These are phyloP conservation scores for Marisa cornuarietis DNA, from an alignment of 1,140 invertebrate species.

Conservation along the genomic window DNA sequence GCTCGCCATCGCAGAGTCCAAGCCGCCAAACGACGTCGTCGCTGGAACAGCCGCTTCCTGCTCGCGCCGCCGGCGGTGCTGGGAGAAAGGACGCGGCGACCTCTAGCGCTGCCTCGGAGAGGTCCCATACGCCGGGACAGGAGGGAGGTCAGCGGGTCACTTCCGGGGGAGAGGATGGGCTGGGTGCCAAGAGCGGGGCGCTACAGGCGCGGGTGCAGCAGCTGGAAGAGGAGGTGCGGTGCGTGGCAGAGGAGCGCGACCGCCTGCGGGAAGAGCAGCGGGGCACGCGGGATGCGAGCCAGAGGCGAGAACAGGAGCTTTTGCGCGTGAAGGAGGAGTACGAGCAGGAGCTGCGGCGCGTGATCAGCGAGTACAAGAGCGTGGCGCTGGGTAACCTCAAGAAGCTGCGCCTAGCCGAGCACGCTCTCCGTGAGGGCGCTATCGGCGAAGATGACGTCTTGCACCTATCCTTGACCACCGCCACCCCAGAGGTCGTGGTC, in stretches of 20 bases:
- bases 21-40: too few relatives aligned
- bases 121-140: too few relatives aligned
- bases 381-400: constrained; percentile 33
- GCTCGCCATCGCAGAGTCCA: too few relatives aligned
- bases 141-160: too few relatives aligned
- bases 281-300: constrained; percentile 12
- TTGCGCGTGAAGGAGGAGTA: constrained; percentile 23
- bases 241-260: constrained; percentile 13
- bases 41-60: too few relatives aligned
- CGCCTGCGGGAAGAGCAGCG: neutral
- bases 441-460: constrained; percentile 31
- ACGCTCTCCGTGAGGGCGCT: constrained; percentile 22
- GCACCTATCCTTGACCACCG: constrained; percentile 5
- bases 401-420: constrained; percentile 32
- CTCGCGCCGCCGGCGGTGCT: too few relatives aligned
- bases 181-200: too few relatives aligned
- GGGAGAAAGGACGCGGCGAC: too few relatives aligned
- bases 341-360: constrained; percentile 24
- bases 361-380: constrained; percentile 35
- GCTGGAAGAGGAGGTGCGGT: constrained; percentile 10
- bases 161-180: too few relatives aligned
- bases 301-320: constrained; percentile 26
- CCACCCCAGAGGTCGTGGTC: constrained; percentile 7
- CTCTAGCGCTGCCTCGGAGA: too few relatives aligned
- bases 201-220: neutral